Evolutionary conservation across 1,140 invertebrate genomes (phyloP).

Genomic region (Solen grandis): DNA sequence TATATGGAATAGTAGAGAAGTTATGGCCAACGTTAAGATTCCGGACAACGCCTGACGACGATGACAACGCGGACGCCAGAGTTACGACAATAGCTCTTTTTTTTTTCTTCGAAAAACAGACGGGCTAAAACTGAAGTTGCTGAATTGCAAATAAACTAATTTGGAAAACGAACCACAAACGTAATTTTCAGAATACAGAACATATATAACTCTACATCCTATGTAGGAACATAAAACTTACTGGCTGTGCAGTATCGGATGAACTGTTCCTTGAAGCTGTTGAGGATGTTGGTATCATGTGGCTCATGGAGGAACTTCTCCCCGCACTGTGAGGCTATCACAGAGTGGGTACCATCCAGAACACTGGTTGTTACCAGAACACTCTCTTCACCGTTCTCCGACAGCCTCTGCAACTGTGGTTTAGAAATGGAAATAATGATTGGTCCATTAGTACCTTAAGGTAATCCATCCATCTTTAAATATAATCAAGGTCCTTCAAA

Average conservation of each 20-base stretch:
- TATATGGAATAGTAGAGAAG: too few relatives aligned
- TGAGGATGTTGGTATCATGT: not conserved
- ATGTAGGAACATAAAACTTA: not conserved
- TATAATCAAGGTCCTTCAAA: too few relatives aligned
- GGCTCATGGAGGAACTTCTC: constrained; percentile 25
- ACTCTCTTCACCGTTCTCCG: constrained; percentile 49
- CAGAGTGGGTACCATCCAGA: constrained; percentile 44
- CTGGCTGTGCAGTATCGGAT: not conserved
- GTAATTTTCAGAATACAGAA: not conserved
- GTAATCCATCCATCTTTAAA: too few relatives aligned
- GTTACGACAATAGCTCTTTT: too few relatives aligned
- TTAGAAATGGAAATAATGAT: not conserved
- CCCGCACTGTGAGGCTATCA: constrained; percentile 19
- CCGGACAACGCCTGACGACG: too few relatives aligned
- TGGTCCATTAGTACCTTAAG: not conserved
- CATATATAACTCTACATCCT: not conserved
- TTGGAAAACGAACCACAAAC: too few relatives aligned
- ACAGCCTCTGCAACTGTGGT: constrained; percentile 36
- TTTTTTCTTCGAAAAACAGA: too few relatives aligned
- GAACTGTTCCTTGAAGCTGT: constrained; percentile 38
- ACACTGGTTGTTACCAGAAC: constrained; percentile 37
- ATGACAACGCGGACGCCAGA: too few relatives aligned
- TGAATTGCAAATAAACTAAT: too few relatives aligned
- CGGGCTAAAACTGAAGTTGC: too few relatives aligned
- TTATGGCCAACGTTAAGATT: too few relatives aligned